Conservation (phyloP, 2,888 invertebrate species). For the Norana najaformis region DNA sequence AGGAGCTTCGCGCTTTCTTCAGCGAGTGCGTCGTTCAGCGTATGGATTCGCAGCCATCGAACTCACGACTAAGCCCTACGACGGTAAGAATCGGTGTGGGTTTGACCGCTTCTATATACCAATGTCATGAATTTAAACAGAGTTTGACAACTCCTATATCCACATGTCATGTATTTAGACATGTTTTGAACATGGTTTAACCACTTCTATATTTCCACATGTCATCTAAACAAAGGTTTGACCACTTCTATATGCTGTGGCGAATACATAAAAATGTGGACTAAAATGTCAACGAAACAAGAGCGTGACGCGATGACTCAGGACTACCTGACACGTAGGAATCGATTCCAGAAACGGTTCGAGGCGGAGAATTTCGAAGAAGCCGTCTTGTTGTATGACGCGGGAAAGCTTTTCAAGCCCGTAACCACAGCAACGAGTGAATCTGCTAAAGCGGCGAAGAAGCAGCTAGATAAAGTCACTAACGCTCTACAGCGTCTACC, state of each 20-base stretch:
- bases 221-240: not conserved
- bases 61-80: too few species aligned
- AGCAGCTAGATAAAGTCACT: not conserved
- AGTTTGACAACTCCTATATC: too few species aligned
- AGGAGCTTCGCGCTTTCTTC: not conserved
- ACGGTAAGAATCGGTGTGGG: too few species aligned
- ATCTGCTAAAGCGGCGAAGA: not conserved
- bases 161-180: too few species aligned
- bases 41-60: too few species aligned
- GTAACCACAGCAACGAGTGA: not conserved
- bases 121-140: too few species aligned
- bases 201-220: not conserved
- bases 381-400: not conserved
- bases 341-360: not conserved
- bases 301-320: not conserved
- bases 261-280: not conserved
- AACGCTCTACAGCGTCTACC: not conserved
- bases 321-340: not conserved
- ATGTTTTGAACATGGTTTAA: not conserved
- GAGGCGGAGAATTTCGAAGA: not conserved
- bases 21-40: too few species aligned
- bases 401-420: not conserved
- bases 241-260: not conserved
- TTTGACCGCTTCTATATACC: not conserved
- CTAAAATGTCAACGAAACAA: not conserved